Evolutionary conservation across 2,797 vertebrate genomes (phyloP).

Genomic region (Eupleurogrammus muticus): DNA sequence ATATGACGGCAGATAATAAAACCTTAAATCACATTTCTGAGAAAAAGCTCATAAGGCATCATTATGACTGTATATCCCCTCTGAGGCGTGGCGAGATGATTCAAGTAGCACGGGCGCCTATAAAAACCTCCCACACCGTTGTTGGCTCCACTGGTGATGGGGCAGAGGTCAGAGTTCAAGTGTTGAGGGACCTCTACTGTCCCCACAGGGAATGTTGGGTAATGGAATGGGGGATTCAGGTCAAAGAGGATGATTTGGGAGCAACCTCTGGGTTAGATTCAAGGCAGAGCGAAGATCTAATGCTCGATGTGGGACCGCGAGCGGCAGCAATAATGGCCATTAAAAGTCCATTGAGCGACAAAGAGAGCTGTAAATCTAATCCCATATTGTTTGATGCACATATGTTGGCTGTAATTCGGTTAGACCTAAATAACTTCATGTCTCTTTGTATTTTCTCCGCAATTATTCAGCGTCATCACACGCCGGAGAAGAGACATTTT

Average conservation of each 20-base stretch:
- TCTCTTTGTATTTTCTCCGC: constrained; percentile 44
- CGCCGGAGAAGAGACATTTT: constrained; percentile 25
- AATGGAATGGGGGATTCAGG: constrained; percentile 86
- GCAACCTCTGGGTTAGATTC: constrained; percentile 64
- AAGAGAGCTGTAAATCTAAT: constrained; percentile 74
- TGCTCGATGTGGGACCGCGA: constrained; percentile 64
- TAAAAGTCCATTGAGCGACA: constrained; percentile 70
- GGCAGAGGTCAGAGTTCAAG: constrained; percentile 87
- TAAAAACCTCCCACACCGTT: constrained; percentile 83
- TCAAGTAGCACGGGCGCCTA: constrained; percentile 70
- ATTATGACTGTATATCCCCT: constrained; percentile 54
- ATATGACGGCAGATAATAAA: constrained; percentile 46
- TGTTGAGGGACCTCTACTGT: constrained; percentile 82
- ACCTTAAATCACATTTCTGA: constrained; percentile 67
- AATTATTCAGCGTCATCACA: constrained; percentile 39
- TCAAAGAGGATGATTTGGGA: constrained; percentile 80
- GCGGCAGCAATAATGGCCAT: constrained; percentile 67
- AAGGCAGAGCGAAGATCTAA: constrained; percentile 60
- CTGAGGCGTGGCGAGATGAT: constrained; percentile 61
- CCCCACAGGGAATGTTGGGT: constrained; percentile 84
- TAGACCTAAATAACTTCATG: constrained; percentile 58
- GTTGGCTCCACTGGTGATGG: constrained; percentile 81
- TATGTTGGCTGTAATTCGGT: constrained; percentile 68
- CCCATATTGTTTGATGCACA: constrained; percentile 51
- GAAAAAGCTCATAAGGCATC: constrained; percentile 41